Conservation (phyloP, 2,797 vertebrate genomes). For the Centroberyx gerrardi region DNA sequence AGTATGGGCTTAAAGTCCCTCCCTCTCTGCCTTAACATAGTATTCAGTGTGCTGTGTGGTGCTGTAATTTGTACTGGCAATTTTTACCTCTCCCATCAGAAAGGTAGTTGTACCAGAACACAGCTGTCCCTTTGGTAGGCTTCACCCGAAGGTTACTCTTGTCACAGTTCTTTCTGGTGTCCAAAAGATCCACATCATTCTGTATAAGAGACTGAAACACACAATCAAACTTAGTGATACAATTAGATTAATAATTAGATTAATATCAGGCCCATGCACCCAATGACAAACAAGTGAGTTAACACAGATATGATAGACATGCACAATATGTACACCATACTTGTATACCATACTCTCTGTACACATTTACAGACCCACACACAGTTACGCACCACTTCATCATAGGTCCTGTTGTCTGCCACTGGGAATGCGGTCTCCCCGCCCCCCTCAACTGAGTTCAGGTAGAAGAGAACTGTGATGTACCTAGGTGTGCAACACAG, state of each 20-base stretch:
- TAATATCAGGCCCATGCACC: conserved; percentile 13
- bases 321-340: conserved; percentile 56
- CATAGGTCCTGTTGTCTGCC: conserved; percentile 98
- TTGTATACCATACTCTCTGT: too few relatives aligned
- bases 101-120: conserved; percentile 99
- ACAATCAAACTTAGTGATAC: conserved; percentile 38
- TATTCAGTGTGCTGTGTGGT: not conserved
- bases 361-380: conserved; percentile 53
- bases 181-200: conserved; percentile 94
- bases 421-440: conserved; percentile 99
- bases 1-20: too few relatives aligned
- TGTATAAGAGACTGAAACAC: conserved; percentile 93
- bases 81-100: conserved; percentile 94
- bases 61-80: not conserved
- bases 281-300: conserved; percentile 60
- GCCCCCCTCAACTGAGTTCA: conserved; percentile 97
- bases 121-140: conserved; percentile 94
- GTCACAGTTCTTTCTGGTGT: conserved; percentile 96
- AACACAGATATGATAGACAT: conserved; percentile 63
- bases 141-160: conserved; percentile 96
- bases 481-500: conserved; percentile 90
- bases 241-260: not conserved
- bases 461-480: conserved; percentile 98
- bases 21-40: too few relatives aligned
- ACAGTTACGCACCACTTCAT: conserved; percentile 93